These are phyloP conservation scores for Rafetus swinhoei DNA, from an alignment of 2,113 vertebrate genomes.

Conservation along the genomic window DNA sequence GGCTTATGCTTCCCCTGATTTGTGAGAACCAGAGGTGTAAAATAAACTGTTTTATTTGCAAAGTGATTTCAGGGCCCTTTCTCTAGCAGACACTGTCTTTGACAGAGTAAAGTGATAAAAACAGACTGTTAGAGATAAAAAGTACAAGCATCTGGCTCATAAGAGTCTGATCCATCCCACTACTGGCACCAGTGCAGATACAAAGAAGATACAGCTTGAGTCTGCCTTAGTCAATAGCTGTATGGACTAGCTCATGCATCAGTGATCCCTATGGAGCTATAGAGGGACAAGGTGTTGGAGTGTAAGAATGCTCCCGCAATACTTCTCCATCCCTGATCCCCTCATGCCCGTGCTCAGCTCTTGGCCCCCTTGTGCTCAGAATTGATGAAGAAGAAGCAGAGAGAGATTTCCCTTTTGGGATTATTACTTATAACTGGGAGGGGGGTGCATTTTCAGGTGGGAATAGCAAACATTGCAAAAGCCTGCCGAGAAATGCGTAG, in stretches of 20 bases:
- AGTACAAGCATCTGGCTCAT: not conserved
- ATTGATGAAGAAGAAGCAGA: not conserved
- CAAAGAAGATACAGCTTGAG: not conserved
- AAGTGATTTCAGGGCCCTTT: not conserved
- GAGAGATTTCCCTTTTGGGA: not conserved
- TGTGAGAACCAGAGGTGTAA: not conserved
- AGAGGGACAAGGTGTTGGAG: not conserved
- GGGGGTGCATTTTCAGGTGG: too few species aligned
- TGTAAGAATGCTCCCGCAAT: not conserved
- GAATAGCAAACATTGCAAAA: fast-evolving
- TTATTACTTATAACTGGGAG: not conserved
- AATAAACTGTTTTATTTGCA: not conserved
- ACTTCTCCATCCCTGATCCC: not conserved
- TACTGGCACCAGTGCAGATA: not conserved
- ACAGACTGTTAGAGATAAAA: not conserved
- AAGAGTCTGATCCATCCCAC: not conserved
- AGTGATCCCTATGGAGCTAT: not conserved
- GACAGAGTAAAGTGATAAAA: not conserved
- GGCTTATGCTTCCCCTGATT: not conserved
- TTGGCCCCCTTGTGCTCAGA: fast-evolving
- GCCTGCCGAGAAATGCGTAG: not conserved
- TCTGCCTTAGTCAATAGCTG: not conserved
- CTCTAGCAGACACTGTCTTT: not conserved
- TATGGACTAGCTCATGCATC: not conserved
- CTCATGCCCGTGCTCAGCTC: not conserved